Base-by-base conservation (phyloP, 2,888 invertebrate genomes). In the Eurytoma adleriae region DNA sequence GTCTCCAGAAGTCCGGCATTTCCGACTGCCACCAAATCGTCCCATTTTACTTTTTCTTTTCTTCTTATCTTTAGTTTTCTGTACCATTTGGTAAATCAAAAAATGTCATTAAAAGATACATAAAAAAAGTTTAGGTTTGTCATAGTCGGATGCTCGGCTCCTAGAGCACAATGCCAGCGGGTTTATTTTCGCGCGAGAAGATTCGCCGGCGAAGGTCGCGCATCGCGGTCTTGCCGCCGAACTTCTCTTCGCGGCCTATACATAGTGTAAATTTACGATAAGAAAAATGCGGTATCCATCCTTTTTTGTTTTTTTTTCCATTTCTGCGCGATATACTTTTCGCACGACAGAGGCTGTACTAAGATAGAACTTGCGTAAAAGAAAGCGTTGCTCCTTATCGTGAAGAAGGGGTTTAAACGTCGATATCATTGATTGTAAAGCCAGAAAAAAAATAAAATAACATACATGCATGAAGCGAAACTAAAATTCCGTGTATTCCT, bases 281-380 rank as follows among this genome's bases (percentile, higher is more conserved):
- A 40, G 40, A 40, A 40, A 40, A 40, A 40, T 40, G 40, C 40
- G 4, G 7, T 40, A 40, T 40, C 40, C 40, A 40, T 40, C 40
- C 40, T 40, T 40, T 40, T 40, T 40, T 40, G 1, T 66, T 27
- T n/a, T 52, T 68, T 67, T 24, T 64, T 80, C 69, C 61, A 50
- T 77, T 78, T 66, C 24, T 70, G 74, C 52, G 64, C 61, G 67
- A 74, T 78, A 7, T 3, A 67, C n/a, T 61, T 77, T 77, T 76
- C 66, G 71, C 64, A 71, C 18, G 50, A 69, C 57, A 81, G 75
- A 81, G 79, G 78, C 74, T 81, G 75, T 76, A 78, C 71, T 68
- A 72, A 64, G 67, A 30, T 79, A 79, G 27, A 69, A 81, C 30
- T 78, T 71, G 71, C 27, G 59, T 67, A 71, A 78, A 62, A 75